Evolutionary conservation across 2,888 invertebrate genomes (phyloP), one percentile per base, ranked within the genome.

Genomic region (Sceliomorpha sp.): DNA sequence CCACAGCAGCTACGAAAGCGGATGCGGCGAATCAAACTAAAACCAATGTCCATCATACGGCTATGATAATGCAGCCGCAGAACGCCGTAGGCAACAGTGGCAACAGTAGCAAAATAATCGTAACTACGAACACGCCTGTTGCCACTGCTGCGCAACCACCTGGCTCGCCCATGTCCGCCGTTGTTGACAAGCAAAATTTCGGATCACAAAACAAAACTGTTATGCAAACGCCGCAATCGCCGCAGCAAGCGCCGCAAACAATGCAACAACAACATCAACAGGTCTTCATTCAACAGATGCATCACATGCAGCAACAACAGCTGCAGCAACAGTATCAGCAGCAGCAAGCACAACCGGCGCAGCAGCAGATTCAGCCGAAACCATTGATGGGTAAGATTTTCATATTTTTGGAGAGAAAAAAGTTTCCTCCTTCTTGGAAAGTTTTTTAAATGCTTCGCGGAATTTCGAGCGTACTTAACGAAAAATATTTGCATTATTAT

Each of bases 11-110:
- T 81, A 2, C 88, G 90, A 60, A 94, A 93, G 86, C 92, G 92
- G 70, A 51, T 31, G 44, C 64, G 7, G 44, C 66, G 29, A 94
- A 94, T 86, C 94, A 94, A 82, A 93, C 93, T 68, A 81, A 81
- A 76, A 76, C 79, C 66, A 77, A 77, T 73, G 79, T 77, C 48
- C 80, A 81, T 76, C 82, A 80, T 69, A 76, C 83, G 44, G 79
- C 82, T 67, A 81, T 83, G 81, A 80, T 83, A 75, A 81, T 82
- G 82, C 42, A 39, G 75, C 81, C 74, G 50, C 83, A 82, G 53
- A 45, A 76, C 55, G 66, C 73, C 69, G 79, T 72, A 70, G 75
- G 62, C 73, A 79, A 73, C 74, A 76, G 48, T 73, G 71, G 70
- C 75, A 75, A 70, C 75, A 74, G 73, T 76, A 76, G 66, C 79